These are phyloP conservation scores for Ophraella communa DNA, from an alignment of 2,888 invertebrate genomes.

Conservation along the genomic window DNA sequence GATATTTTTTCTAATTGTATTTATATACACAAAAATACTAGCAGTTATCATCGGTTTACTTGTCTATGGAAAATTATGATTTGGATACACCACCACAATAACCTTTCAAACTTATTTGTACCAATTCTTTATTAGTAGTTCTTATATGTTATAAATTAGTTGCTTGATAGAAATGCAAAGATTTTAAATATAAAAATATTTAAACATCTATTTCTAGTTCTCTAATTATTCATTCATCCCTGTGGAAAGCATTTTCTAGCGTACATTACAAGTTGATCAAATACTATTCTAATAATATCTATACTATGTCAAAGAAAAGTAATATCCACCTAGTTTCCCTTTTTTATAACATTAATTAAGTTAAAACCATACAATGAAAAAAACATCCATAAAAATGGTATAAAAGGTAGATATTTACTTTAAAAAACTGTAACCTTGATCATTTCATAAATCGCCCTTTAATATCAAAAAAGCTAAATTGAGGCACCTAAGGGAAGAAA, in stretches of 20 bases:
- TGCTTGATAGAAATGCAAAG: not conserved
- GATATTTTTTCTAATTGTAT: too few relatives aligned
- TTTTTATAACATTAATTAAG: not conserved
- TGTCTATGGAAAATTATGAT: too few relatives aligned
- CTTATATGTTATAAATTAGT: not conserved
- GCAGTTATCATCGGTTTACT: too few relatives aligned
- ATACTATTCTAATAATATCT: constrained; percentile 8
- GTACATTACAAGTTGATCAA: not conserved
- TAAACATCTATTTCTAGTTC: not conserved
- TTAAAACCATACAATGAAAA: too few relatives aligned
- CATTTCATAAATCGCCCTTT: not conserved
- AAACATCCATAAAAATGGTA: too few relatives aligned
- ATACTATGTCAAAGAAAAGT: not conserved
- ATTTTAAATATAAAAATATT: not conserved
- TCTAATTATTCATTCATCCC: not conserved
- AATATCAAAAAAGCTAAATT: not conserved
- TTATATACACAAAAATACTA: too few relatives aligned
- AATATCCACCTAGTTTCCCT: not conserved
- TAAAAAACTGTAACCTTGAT: too few relatives aligned
- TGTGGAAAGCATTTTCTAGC: not conserved
- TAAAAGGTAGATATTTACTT: not conserved
- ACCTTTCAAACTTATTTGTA: too few relatives aligned
- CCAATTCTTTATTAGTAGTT: too few relatives aligned
- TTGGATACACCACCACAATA: too few relatives aligned
- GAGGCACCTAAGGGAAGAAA: not conserved